phyloP scores from a whole-genome alignment of 2,797 vertebrate genomes.

The Gymnoscopelus braueri region DNA sequence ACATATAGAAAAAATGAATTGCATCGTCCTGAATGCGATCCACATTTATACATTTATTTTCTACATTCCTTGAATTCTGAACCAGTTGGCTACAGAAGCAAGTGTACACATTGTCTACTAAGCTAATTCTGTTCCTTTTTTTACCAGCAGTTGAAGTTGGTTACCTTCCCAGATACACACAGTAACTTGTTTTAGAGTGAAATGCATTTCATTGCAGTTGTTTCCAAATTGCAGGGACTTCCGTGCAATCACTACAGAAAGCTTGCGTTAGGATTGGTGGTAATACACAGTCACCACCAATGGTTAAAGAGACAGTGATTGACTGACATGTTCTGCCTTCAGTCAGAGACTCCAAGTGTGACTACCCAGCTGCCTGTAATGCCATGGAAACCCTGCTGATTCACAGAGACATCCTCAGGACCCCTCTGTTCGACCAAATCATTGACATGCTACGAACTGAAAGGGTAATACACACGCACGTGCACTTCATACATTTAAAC shows the following conservation, averaged over 20 bases:
- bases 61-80: too few species aligned
- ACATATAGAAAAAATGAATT: too few species aligned
- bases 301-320: not conserved
- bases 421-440: slow-evolving; percentile 94
- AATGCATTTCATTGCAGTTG: not conserved
- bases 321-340: slow-evolving; percentile 31
- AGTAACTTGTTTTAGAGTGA: too few species aligned
- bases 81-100: too few species aligned
- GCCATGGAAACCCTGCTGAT: slow-evolving; percentile 95
- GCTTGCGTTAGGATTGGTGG: too few species aligned
- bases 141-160: too few species aligned
- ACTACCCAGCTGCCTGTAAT: slow-evolving; percentile 97
- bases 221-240: not conserved
- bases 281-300: not conserved
- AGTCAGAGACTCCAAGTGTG: slow-evolving; percentile 98
- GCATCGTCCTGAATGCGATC: too few species aligned
- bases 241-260: not conserved
- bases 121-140: too few species aligned
- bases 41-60: too few species aligned
- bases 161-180: too few species aligned
- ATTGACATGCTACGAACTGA: slow-evolving; percentile 95
- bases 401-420: slow-evolving; percentile 91
- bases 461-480: slow-evolving; percentile 75
- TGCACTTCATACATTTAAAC: not conserved
- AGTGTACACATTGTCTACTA: too few species aligned